Percentiles rank a stretch among this genome's conserved stretches.
Evolutionary conservation across 35 echinoderm and acorn worm species (phyloP).

Genomic region (Stichopus chloronotus): DNA sequence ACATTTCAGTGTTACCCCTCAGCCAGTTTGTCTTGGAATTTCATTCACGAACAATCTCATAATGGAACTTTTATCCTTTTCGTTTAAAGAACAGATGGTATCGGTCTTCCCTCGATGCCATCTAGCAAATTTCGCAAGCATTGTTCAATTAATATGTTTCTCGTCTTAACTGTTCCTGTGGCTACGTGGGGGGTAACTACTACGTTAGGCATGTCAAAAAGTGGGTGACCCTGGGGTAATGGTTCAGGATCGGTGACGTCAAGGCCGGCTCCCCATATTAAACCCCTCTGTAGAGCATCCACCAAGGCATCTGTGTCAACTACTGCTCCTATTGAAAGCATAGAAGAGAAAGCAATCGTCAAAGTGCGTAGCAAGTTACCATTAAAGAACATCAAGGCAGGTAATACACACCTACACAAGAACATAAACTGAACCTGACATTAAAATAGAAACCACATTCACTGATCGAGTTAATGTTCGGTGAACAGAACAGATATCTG

Average conservation of each 20-base stretch:
- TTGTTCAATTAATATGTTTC: not conserved
- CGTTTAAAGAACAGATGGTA: not conserved
- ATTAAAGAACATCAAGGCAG: no score
- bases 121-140: not conserved
- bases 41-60: no score
- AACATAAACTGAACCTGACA: no score
- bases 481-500: no score
- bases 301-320: constrained; percentile 47
- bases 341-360: not conserved
- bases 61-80: no score
- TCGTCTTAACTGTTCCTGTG: not conserved
- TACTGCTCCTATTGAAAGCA: not conserved
- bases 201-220: constrained; percentile 28
- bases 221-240: constrained; percentile 42
- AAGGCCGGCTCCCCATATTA: constrained; percentile 10
- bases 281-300: not conserved
- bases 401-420: no score
- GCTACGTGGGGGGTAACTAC: constrained; percentile 11
- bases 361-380: no score
- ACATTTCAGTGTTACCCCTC: no score
- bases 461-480: no score
- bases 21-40: no score
- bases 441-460: no score
- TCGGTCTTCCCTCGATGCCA: not conserved
- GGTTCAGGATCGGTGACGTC: constrained; percentile 53